Conservation (phyloP, 2,888 invertebrate genomes). For the Halictus ligatus region DNA sequence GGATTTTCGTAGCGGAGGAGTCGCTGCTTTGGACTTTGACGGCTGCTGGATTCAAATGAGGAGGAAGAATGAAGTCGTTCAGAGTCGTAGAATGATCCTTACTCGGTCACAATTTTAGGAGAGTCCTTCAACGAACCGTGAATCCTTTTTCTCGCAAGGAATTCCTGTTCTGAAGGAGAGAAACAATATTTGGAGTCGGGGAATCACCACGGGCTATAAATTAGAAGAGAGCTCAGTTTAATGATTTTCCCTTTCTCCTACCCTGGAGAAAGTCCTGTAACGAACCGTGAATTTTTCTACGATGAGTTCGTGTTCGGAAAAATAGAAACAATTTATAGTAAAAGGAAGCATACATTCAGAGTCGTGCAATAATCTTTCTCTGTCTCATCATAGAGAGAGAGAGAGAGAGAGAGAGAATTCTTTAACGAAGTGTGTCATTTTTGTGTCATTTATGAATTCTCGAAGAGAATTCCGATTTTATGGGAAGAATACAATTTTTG, state of each 20-base stretch:
- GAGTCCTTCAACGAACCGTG: neutral
- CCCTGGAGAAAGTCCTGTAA: neutral
- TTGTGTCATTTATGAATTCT: no score
- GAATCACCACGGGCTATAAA: no score
- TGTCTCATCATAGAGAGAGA: no score
- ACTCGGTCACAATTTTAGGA: neutral
- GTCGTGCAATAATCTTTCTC: no score
- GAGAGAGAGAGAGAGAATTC: no score
- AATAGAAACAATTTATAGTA: neutral
- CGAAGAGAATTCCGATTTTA: neutral
- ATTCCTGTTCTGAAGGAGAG: neutral
- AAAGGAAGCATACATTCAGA: neutral
- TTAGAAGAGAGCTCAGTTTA: neutral
- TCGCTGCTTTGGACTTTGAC: no score
- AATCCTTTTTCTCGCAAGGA: neutral
- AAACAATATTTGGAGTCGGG: neutral
- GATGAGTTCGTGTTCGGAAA: no score
- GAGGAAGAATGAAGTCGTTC: neutral
- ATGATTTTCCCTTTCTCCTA: neutral
- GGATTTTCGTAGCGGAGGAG: no score
- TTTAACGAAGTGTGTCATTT: neutral
- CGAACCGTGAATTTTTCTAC: neutral
- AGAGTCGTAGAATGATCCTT: neutral
- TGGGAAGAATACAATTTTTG: neutral
- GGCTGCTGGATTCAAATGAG: neutral